Evolutionary conservation across 2,113 vertebrate genomes (phyloP), one percentile per base, ranked within the genome.

Genomic region (Machaerirhynchus nigripectus): DNA sequence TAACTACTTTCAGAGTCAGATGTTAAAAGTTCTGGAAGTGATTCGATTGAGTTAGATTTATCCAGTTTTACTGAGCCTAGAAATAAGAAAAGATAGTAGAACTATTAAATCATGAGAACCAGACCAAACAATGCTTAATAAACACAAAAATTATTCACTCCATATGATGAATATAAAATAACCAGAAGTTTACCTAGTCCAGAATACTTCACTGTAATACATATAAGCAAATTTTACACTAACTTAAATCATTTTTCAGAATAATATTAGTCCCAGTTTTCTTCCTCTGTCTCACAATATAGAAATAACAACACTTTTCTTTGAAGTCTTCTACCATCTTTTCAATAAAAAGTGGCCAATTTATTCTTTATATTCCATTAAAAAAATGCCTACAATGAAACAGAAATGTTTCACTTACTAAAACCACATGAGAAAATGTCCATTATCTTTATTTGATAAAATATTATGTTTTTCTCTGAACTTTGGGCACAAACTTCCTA

Each of bases 1-100:
- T 97, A 99, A 98, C 99, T 99, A 89, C 99, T 98, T 98, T 99
- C 99, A 7, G 99, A 99, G 95, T 99, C 99, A 30, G 99, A 99
- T 2, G 98, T 99, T 96, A 99, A 92, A 59, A 99, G 97, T 84
- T 99, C 99, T 95, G 98, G 98, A 95, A 99, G 98, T 35, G 99
- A 99, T 90, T 99, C 99, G 47, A 98, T 96, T 14, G 99, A 99
- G 96, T 98, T 99, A 42, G 98, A 97, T 93, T 99, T 99, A 90
- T 93, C 97, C 67, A 98, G 97, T 97, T 98, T 99, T 65, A 98
- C 64, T 76, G 99, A 97, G 61, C 98, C 98, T 96, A 96, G 88
- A 91, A 92, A 90, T 63, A 74, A 95, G 35, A 87, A 57, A 18
- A 35, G 30, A 84, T 15, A 71, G 24, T 3, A 90, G 30, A 88